phyloP scores from a whole-genome alignment of 2,113 vertebrate genomes.

The Polypterus bichir region DNA sequence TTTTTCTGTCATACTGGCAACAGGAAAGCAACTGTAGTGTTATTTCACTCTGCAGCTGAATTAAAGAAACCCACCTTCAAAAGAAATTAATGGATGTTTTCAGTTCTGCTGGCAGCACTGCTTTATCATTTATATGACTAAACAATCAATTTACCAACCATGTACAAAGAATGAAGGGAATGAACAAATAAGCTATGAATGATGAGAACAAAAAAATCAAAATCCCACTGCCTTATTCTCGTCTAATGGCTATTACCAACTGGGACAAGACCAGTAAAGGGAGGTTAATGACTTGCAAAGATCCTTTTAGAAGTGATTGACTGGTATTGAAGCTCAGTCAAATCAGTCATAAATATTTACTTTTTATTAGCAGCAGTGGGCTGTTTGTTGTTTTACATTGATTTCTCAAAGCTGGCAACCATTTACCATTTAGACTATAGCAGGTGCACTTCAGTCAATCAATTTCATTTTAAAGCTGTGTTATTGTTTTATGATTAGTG shows the following conservation, averaged over 20 bases:
- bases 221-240: conserved; percentile 63
- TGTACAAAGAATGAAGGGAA: conserved; percentile 83
- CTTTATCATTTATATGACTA: conserved; percentile 93
- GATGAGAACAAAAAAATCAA: conserved; percentile 87
- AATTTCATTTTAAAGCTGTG: conserved; percentile 49
- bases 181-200: conserved; percentile 89
- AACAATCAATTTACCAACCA: conserved; percentile 92
- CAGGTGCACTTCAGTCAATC: conserved; percentile 54
- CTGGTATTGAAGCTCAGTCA: conserved; percentile 86
- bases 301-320: conserved; percentile 93
- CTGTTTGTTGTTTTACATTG: conserved; percentile 78
- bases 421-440: conserved; percentile 53
- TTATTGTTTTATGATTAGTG: not conserved
- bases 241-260: conserved; percentile 92
- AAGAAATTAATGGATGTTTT: conserved; percentile 63
- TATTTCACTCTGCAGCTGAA: conserved; percentile 30
- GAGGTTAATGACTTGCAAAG: conserved; percentile 96
- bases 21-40: not conserved
- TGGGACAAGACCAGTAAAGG: conserved; percentile 85
- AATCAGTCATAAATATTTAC: conserved; percentile 99
- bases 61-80: conserved; percentile 45
- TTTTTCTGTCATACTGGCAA: not conserved
- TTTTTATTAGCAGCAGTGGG: conserved; percentile 77
- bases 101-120: conserved; percentile 59
- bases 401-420: conserved; percentile 71